Evolutionary conservation across 92 coral and sea anemone genomes (phyloP), one percentile per base, ranked within the genome.

Genomic region (Epizoanthus ramosus): DNA sequence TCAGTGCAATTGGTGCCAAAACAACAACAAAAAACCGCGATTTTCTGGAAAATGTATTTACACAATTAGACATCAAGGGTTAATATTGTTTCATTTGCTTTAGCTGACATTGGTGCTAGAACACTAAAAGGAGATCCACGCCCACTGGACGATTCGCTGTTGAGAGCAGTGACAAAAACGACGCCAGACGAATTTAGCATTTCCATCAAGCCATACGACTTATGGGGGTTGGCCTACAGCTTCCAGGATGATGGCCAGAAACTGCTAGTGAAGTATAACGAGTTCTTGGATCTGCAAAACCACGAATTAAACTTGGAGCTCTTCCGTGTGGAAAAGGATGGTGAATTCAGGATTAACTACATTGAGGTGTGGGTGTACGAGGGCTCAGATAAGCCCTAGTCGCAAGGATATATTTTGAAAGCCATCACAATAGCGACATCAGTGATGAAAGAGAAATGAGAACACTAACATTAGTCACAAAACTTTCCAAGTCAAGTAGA

Each of bases 141-240:
- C 1, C 41, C 14, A 8, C 17, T 35, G 3, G 75, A 74, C 15
- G 60, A 47, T 15, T 18, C 43, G 60, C 57, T 80, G 4, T 5
- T 52, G 25, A 72, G 84, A 5, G 8, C 84, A 15, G 1, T 45
- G 18, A 23, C 84, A 41, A 43, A 80, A 8, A 63, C 35, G 45
- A 80, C 68, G 61, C 84, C 84, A 0, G 84, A 80, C 35, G 84
- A 80, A 39, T 80, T 64, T 39, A 60, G 58, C 19, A 10, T 80
- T 16, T 66, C 75, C 21, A 5, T 80, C 18, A 80, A 80, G 74
- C 84, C 84, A 13, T 65, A 25, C 19, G 84, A 80, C 19, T 63
- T 39, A 74, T 80, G 84, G 84, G 84, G 84, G 16, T 72, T 50
- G 43, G 84, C 84, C 10, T 80, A 63, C 54, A 64, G 73, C 3